Conservation (phyloP, 2,797 vertebrate species). For the Onychomys leucogaster region DNA sequence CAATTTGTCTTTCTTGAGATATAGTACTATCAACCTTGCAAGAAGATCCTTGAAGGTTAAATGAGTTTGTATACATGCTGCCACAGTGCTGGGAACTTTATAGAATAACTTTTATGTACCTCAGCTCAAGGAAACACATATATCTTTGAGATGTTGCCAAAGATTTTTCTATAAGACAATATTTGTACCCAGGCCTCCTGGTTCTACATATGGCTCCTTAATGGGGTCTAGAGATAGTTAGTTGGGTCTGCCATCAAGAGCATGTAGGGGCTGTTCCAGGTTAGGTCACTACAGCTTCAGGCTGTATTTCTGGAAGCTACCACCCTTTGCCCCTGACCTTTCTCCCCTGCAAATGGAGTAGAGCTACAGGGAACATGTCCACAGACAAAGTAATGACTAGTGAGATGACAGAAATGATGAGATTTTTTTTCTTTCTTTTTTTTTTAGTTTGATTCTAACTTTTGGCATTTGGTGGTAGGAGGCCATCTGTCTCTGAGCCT, state of each 20-base stretch:
- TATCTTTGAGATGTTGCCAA: background rate
- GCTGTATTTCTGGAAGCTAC: background rate
- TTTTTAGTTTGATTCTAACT: background rate
- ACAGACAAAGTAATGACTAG: background rate
- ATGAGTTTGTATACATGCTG: background rate
- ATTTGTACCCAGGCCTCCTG: background rate
- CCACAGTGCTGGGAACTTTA: background rate
- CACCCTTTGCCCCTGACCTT: fast-evolving
- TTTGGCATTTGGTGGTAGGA: background rate
- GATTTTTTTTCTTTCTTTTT: background rate
- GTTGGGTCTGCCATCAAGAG: background rate
- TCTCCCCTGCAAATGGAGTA: background rate
- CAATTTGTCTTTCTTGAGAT: background rate
- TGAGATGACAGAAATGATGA: background rate
- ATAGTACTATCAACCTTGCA: background rate
- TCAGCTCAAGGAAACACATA: background rate
- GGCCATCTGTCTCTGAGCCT: background rate
- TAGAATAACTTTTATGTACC: background rate
- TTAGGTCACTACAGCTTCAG: background rate
- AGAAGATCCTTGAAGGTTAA: background rate
- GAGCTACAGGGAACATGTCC: background rate
- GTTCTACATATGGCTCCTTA: background rate
- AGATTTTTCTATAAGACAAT: background rate
- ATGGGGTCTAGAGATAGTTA: background rate
- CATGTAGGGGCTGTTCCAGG: background rate